Evolutionary conservation across 1,140 invertebrate genomes (phyloP), one percentile per base, ranked within the genome.

Genomic region (Araneus ventricosus): DNA sequence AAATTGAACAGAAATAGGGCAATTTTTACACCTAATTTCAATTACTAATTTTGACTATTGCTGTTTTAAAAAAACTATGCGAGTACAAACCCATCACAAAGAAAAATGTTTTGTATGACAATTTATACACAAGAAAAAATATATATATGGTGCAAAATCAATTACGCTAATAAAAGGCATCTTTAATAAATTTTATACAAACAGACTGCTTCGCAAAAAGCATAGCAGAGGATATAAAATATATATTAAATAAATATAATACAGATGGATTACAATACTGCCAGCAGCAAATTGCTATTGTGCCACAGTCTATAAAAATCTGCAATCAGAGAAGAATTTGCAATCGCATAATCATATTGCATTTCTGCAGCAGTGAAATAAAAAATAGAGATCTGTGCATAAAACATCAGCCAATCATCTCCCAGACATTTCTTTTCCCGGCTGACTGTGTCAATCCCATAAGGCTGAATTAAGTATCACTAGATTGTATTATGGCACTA

Each of bases 171-270:
- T n/a, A 67, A 67, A 30, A 67, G 24, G 20, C 10, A 67, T 67
- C n/a, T 67, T 67, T 67, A 67, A 61, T 61, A 3, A n/a, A 14
- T n/a, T 67, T 67, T 67, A 67, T 67, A 67, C 27, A 67, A 67
- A 67, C 27, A 5, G 14, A n/a, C 27, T 67, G 63, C 63, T 67
- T 67, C 5, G 27, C 24, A 67, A 67, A 67, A 27, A n/a, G 27
- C n/a, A 14, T 27, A 27, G 63, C 27, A 67, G 27, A 3, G 14
- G 8, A 27, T 67, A 67, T 27, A 67, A 67, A 67, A 67, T 67
- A 67, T 30, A 27, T 67, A 67, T n/a, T n/a, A 67, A 67, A 67
- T 67, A 67, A 67, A 67, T 61, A 61, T 24, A 27, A 67, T 67
- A 67, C 27, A 67, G 27, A n/a, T 67, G 24, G 27, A 30, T 67